Evolutionary conservation across 2,113 vertebrate genomes (phyloP), one percentile per base, ranked within the genome.

Genomic region (Ammospiza nelsoni): DNA sequence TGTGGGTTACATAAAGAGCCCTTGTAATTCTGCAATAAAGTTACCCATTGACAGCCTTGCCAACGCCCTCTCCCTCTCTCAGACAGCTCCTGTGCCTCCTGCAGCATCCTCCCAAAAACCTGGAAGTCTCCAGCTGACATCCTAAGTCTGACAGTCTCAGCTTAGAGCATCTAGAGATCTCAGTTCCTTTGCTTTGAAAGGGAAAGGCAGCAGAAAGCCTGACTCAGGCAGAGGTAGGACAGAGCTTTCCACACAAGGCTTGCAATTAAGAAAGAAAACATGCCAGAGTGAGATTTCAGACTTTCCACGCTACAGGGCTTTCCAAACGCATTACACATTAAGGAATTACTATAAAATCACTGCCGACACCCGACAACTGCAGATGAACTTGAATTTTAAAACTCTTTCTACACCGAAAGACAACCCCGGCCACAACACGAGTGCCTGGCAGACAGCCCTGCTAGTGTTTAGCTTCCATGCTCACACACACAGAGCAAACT

Each of bases 291-390:
- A 71, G 69, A 87, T 85, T 96, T 95, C 82, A 94, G 90, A 93
- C 88, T 96, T 96, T 96, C 90, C 93, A 95, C 69, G 73, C 92
- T 92, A 93, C 80, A 57, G 88, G 86, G 96, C 90, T 96, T 88
- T 89, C 92, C 75, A 81, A 92, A 80, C 4, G 0, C 9, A 0
- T 87, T 84, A 84, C 57, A 20, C 72, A 15, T 73, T 88, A 90
- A 93, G 83, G 86, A 93, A 84, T 93, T 92, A 94, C 92, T 93
- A 78, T 41, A 80, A 90, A 94, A 87, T 72, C 90, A 57, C 28
- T 13, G 65, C 85, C 4, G 82, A 92, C 92, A 91, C 84, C 72
- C 16, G 3, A 83, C 77, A 52, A 87, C 65, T 67, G 73, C 4
- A 2, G 72, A 90, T 77, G 65, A 84, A 96, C 79, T 90, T 12